Conservation (phyloP, 2,113 vertebrate species). For the Clupea harengus region DNA sequence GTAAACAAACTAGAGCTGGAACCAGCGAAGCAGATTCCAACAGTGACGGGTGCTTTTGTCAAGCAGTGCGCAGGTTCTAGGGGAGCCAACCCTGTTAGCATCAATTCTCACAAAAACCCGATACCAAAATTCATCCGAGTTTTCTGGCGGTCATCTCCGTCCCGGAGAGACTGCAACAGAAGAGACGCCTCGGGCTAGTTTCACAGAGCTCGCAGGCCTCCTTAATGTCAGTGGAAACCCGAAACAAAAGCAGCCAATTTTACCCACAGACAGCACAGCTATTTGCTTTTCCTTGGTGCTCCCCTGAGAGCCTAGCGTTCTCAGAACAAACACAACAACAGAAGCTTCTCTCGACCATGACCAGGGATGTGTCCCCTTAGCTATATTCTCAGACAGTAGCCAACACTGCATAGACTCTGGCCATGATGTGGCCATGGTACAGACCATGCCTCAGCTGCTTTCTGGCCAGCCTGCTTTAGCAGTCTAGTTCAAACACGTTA, state of each 20-base stretch:
- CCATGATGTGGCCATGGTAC: neutral
- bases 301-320: neutral
- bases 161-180: neutral
- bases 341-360: neutral
- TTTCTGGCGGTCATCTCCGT: neutral
- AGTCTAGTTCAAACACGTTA: neutral
- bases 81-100: neutral
- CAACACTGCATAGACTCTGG: too few species aligned
- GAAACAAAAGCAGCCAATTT: neutral
- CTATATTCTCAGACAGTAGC: neutral
- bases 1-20: neutral
- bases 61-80: too few species aligned
- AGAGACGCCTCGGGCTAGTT: neutral
- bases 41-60: too few species aligned
- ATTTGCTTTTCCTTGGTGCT: neutral
- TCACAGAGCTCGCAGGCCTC: neutral
- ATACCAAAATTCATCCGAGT: neutral
- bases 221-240: conserved; percentile 2
- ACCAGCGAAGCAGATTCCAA: neutral
- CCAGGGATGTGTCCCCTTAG: neutral
- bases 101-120: neutral
- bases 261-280: neutral
- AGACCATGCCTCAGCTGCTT: neutral
- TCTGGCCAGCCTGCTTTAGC: neutral
- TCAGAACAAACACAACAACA: neutral